Base-by-base conservation (phyloP, 2,888 invertebrate genomes). In the Drosophila demipolita region DNA sequence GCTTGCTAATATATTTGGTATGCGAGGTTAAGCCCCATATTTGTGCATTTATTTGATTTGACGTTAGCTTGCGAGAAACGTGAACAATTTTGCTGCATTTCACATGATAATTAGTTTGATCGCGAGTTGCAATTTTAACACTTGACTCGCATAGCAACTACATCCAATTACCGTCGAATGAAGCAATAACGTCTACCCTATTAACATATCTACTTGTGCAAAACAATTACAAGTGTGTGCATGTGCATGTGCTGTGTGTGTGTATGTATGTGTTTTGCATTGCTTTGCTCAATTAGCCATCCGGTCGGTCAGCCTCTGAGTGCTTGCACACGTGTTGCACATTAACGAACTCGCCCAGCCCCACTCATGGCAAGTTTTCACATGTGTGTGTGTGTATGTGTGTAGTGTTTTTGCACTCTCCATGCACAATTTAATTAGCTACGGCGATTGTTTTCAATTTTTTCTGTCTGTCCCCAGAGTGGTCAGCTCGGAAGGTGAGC, bases 251-350 rank as follows among this genome's bases (percentile, higher is more conserved):
- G 20, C 45, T 26, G n/a, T 33, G 3, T 11, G 35, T 49, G 15
- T 54, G 52, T n/a, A 40, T 50, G 59, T 57, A 48, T 17, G 49
- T 48, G 64, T 48, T 50, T 50, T 54, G 36, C 23, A 40, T 73
- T 68, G 50, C 59, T 73, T 55, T 45, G 23, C 52, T 69, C 55
- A 77, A 74, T 77, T 73, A 63, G 62, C 59, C 58, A 69, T 49
- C 64, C 64, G 53, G 62, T 35, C 33, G 49, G 26, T 49, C 67
- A 57, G 58, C 36, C 40, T 65, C 42, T 35, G 38, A 57, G 50
- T 58, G 62, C 45, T 57, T 32, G 63, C 42, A 84, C 89, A 87
- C 84, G 89, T 84, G 89, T 88, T 84, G 73, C 73, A 84, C 79
- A 87, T 87, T 85, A 82, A 49, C 50, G 17, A n/a, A 38, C 36